Evolutionary conservation across 1,140 invertebrate genomes (phyloP), one percentile per base, ranked within the genome.

Genomic region (Venustaconcha ellipsiformis): DNA sequence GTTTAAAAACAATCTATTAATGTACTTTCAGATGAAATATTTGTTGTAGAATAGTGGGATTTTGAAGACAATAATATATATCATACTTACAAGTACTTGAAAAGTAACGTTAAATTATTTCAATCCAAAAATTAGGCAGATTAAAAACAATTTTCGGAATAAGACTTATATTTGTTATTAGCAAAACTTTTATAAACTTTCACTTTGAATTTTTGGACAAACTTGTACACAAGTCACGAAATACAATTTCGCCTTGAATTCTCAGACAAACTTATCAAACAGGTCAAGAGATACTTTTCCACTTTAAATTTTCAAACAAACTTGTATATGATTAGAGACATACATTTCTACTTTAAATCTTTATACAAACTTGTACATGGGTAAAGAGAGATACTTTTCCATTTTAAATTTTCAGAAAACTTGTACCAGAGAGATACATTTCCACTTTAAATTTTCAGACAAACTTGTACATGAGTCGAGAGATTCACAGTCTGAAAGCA

Each of bases 401-500:
- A 60, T 71, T 67, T 66, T 48, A 6, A 30, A 30, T 74, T 71
- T n/a, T 20, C 57, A 23, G 1, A 18, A 23, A 58, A 18, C 55
- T 69, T 63, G 20, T 20, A 60, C 59, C 1, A 1, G n/a, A 60
- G 15, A 60, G 59, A 23, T 18, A 62, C 23, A 62, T 68, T 68
- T 37, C 57, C n/a, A 65, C 68, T 67, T 67, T 55, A 2, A 37
- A 37, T 74, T 78, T 76, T 12, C 78, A 87, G 85, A 85, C 78
- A 15, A 88, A 87, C 56, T 63, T 82, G 14, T 77, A 86, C 63
- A 64, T 89, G 78, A 83, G 80, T 55, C 66, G 86, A 58, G 86
- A 89, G 67, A 84, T 89, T 48, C 60, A 78, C 4, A 80, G 80
- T 55, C 72, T 89, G 55, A 85, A 86, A 68, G 72, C 83, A 12